Evolutionary conservation across 2,113 vertebrate species (phyloP), one percentile per base, ranked within the genome.

Genomic region (Fulica atra): DNA sequence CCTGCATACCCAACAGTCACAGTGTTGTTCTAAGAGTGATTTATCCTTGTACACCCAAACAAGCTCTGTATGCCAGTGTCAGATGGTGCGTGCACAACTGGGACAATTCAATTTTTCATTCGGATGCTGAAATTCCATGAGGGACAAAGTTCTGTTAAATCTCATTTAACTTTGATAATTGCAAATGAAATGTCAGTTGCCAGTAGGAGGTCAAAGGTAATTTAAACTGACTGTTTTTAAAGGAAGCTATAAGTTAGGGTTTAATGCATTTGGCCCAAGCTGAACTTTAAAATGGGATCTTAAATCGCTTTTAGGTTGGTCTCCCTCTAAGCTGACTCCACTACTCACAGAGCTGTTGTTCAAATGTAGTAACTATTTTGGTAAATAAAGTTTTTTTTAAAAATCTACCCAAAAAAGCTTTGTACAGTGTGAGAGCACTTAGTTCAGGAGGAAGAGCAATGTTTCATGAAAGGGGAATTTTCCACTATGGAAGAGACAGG

Each of bases 191-290:
- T 28, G 26, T 74, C 61, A 68, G 59, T 71, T 87, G 76, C 57
- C 78, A 91, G 72, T 44, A 79, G 78, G 69, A 91, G 86, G 79
- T 91, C 91, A 95, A 92, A 93, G 88, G 92, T 82, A 1, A 84
- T 88, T 95, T 92, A 85, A 93, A 79, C 46, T n/a, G 65, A 48
- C 81, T 44, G 73, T 76, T 94, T 89, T 69, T 73, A 95, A 89
- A 86, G 84, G 94, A 97, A 96, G 72, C n/a, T 60, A 81, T 92
- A 93, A 74, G 63, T 86, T 94, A 93, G 29, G 23, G 38, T 93
- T 95, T 95, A 95, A 91, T 93, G 66, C 3, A 2, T 94, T 94
- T 95, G 77, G 91, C 84, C 81, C 61, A 86, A 79, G 79, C 38
- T 92, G 87, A 96, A 92, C 90, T 92, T 82, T 80, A 90, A 80